Evolutionary conservation across 2,888 invertebrate genomes (phyloP), one percentile per base, ranked within the genome.

Genomic region (Drosophila diplacantha): DNA sequence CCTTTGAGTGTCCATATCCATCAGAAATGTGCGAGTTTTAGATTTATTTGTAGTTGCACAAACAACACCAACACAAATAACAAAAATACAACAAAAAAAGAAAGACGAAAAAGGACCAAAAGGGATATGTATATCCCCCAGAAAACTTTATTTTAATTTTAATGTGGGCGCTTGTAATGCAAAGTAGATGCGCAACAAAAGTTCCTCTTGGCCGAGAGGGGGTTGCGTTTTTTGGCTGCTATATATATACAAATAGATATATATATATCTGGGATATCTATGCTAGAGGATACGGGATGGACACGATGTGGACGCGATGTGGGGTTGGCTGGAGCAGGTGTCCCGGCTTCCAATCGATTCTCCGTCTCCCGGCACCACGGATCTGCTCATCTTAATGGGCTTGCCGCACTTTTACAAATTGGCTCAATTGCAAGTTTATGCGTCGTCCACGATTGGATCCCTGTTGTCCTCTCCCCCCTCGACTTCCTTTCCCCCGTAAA

Each of bases 371-470:
- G 41, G 16, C 26, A 22, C 34, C 35, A 41, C 47, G 61, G 41
- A 41, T 35, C 50, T 60, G 20, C 50, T 60, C 70, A 58, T 80
- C 77, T 83, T 85, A 84, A 85, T 85, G 82, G 80, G 76, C 81
- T 83, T 75, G 77, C 67, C 77, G 74, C 74, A 84, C 78, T 85
- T 81, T 85, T 83, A 86, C 84, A 87, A 87, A 87, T 88, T 87
- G 87, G 85, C 85, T 87, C 88, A 87, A 87, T 87, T 88, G 86
- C 86, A 85, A 85, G 84, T 87, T 87, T 86, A 86, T 87, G 84
- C 81, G 83, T 81, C 77, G 52, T 53, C 52, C 51, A 52, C 57
- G 43, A 57, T 44, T 26, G 60, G 62, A 54, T 46, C 12, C 20
- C 20, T 24, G 26, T 34, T 9, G 18, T 24, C 34, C 32, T 31